Evolutionary conservation across 2,888 invertebrate genomes (phyloP).

Genomic region (Bimastos eiseni): DNA sequence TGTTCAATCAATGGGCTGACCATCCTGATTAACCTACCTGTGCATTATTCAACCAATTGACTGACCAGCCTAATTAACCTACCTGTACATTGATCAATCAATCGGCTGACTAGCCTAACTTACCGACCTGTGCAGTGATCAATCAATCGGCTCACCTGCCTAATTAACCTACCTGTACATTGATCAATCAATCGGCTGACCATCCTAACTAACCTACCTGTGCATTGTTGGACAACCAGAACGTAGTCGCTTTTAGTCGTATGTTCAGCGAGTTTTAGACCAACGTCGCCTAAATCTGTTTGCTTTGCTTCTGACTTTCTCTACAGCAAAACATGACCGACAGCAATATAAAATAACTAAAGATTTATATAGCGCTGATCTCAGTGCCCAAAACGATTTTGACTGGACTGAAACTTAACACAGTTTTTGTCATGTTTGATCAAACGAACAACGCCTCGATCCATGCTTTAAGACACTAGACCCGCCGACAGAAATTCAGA

Average conservation of each 20-base stretch:
- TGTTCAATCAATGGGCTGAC: no score
- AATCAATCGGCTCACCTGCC: background rate
- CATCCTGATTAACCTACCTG: no score
- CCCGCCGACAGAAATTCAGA: no score
- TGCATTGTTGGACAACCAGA: background rate
- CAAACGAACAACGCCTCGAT: no score
- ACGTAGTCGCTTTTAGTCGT: background rate
- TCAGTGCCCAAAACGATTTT: background rate
- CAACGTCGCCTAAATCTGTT: background rate
- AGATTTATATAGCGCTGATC: background rate
- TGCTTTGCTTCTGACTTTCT: background rate
- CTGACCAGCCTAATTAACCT: no score
- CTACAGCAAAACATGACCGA: background rate
- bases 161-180: background rate
- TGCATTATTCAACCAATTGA: no score
- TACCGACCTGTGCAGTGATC: no score
- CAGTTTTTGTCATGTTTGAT: no score
- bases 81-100: no score
- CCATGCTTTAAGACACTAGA: no score
- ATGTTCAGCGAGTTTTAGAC: background rate
- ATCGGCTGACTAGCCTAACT: background rate
- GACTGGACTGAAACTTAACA: background rate
- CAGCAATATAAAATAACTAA: background rate
- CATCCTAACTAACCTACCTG: no score
- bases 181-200: background rate